Base-by-base conservation (phyloP, 2,113 vertebrate species). In the Chitala chitala region DNA sequence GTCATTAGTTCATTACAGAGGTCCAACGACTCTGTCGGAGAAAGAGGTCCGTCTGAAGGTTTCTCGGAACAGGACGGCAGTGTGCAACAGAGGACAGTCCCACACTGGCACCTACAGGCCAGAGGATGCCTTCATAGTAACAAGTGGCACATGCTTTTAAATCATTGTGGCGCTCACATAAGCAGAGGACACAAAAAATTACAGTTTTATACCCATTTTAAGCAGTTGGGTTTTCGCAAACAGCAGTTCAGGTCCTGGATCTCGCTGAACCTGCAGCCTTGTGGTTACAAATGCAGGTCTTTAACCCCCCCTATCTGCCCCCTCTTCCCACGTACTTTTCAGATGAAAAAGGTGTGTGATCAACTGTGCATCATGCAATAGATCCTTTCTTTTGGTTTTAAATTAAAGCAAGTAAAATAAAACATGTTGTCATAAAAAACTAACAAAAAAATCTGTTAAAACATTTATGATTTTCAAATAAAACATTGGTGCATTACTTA, bases 401-500 rank as follows among this genome's bases (percentile, higher is more conserved):
- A 63, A 33, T 63, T 63, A 63, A 63, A 63, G 58, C 58, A 36
- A 36, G 59, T 63, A 36, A 63, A 29, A 63, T 17, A 17, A 63
- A 63, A 63, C 6, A 22, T 63, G 59, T 63, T 63, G 38, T 8
- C 33, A 13, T 63, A 36, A 63, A 36, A 63, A 13, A 26, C 59
- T n/a, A 17, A 63, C 5, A 12, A 33, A 38, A 63, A 63, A n/a
- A n/a, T 8, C 9, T 7, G 59, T 63, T 63, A 63, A 63, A 63
- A 63, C 9, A 63, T n/a, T n/a, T n/a, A 15, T 24, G 22, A 42
- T 46, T 68, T 68, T 59, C 59, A 71, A 76, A 72, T 56, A n/a
- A n/a, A n/a, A n/a, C 51, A 70, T 77, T 72, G 22, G 71, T 72
- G 38, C 53, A 36, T 40, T 74, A 80, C n/a, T 63, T n/a, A 80